Evolutionary conservation across 2,888 invertebrate species (phyloP).

Genomic region (Timandra comae): DNA sequence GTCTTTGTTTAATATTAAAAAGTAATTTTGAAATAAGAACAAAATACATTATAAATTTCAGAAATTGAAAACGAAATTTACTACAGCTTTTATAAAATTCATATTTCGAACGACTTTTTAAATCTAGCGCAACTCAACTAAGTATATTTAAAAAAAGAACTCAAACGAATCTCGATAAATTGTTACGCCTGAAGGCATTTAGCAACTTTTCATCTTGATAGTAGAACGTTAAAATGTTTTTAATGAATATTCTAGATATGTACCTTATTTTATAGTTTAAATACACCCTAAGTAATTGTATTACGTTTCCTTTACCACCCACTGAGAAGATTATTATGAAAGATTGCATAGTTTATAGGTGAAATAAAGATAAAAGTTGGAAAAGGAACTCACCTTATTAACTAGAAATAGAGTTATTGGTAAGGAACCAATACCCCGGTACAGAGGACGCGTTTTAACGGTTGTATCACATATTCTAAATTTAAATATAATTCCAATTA

Average conservation of each 20-base stretch:
- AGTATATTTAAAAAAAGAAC: constrained; percentile 27
- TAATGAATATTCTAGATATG: constrained; percentile 57
- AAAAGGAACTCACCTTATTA: constrained; percentile 40
- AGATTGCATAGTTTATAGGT: neutral
- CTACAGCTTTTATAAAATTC: no score
- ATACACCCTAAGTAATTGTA: constrained; percentile 28
- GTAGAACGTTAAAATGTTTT: constrained; percentile 51
- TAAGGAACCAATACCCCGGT: constrained; percentile 52
- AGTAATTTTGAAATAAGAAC: no score
- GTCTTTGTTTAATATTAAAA: no score
- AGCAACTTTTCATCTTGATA: constrained; percentile 55
- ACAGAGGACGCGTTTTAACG: constrained; percentile 33
- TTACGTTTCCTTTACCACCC: constrained; percentile 47
- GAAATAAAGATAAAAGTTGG: constrained; percentile 1
- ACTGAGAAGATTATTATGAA: constrained; percentile 26
- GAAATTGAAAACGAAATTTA: no score
- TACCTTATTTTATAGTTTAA: constrained; percentile 42
- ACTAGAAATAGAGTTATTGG: constrained; percentile 42
- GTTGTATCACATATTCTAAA: constrained; percentile 20
- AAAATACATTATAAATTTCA: no score
- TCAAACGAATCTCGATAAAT: constrained; percentile 53
- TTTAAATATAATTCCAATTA: neutral
- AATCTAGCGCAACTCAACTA: no score
- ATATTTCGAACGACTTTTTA: no score
- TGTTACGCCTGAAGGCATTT: constrained; percentile 53